phyloP scores from a whole-genome alignment of 2,888 invertebrate species.

The Dione vanillae region DNA sequence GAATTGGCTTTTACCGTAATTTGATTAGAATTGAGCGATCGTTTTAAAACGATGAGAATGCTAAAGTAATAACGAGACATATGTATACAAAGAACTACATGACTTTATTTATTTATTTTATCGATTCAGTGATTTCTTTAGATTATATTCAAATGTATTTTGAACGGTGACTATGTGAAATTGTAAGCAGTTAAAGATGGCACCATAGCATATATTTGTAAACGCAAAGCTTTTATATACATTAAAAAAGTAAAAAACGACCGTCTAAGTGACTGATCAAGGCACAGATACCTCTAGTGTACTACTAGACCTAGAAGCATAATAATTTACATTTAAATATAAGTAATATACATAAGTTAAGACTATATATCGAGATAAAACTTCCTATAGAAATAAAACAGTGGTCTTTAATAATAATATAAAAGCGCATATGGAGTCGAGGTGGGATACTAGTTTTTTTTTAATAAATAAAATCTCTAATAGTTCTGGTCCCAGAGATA shows the following conservation, averaged over 20 bases:
- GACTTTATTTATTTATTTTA: not conserved
- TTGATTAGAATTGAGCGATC: constrained; percentile 12
- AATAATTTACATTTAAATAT: not conserved
- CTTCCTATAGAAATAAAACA: constrained; percentile 9
- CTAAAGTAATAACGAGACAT: not conserved
- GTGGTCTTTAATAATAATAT: no score
- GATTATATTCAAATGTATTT: not conserved
- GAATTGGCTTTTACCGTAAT: constrained; percentile 12
- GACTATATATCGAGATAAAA: constrained; percentile 3
- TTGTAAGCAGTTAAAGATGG: not conserved
- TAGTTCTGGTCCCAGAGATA: not conserved
- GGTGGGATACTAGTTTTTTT: constrained; percentile 7
- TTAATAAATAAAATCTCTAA: not conserved
- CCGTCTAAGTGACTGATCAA: not conserved
- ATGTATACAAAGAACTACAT: not conserved
- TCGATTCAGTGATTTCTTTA: not conserved
- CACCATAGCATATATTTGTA: not conserved
- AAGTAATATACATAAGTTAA: not conserved
- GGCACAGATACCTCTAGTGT: not conserved
- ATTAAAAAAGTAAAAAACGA: not conserved
- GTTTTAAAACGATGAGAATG: not conserved
- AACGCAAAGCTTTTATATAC: not conserved
- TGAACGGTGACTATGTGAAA: not conserved
- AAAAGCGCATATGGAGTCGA: not conserved
- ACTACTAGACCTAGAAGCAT: not conserved